Evolutionary conservation across 2,113 vertebrate species (phyloP), one percentile per base, ranked within the genome.

Genomic region (Scopus umbretta): DNA sequence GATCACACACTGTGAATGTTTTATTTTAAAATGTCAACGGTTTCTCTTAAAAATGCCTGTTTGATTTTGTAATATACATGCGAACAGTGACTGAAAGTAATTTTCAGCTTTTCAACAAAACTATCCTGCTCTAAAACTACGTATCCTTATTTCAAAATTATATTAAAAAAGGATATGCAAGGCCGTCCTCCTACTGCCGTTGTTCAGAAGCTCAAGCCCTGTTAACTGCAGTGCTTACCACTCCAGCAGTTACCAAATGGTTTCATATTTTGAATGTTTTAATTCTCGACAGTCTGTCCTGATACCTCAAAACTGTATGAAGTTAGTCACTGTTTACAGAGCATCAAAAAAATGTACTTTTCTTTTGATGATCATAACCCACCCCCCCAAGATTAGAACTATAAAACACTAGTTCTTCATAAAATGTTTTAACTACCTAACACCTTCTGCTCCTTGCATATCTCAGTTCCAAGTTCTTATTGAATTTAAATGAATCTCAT

Each of bases 381-480:
- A 11, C 22, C 9, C n/a, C 38, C 7, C 16, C 29, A 34, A 7
- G 18, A 68, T 20, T 0, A 50, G 38, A 63, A 50, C 56, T 38
- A 22, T 6, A 52, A 18, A 82, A 26, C 32, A 42, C 26, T 16
- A 22, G 6, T 26, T 47, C 13, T 49, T 76, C 42, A 55, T 34
- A 38, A 62, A 47, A 5, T 11, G 11, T 25, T 82, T 53, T 40
- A n/a, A 22, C 42, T 49, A 19, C 0, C 0, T 26, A 40, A 42
- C 27, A 26, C 6, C 34, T 32, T 49, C 42, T 5, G 26, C 40
- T 75, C 14, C 13, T 36, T 17, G 53, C 32, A 2, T 10, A 26
- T 16, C 15, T 36, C 65, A 15, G 49, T 11, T 59, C 45, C 30
- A 66, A 75, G 22, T 11, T 16, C 63, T 32, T 45, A 27, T 2